These are phyloP conservation scores for Drosophila lini DNA, from an alignment of 1,140 invertebrate genomes.

Conservation along the genomic window DNA sequence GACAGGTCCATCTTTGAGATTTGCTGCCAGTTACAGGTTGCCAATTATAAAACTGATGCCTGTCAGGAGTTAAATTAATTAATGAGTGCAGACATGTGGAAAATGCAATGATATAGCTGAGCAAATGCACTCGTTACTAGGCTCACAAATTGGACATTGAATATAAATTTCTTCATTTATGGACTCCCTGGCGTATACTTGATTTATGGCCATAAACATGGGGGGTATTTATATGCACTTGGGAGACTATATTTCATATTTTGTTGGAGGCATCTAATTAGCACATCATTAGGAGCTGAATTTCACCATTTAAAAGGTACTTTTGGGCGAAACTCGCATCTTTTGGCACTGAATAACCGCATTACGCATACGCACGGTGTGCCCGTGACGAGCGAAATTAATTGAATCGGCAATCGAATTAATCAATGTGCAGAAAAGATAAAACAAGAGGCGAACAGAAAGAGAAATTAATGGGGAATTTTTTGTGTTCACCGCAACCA, in stretches of 20 bases:
- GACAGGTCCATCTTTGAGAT: neutral
- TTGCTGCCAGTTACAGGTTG: neutral
- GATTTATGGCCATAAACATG: slow-evolving; percentile 14
- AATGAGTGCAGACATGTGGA: slow-evolving; percentile 21
- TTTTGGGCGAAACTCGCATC: neutral
- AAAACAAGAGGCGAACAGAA: slow-evolving; percentile 23
- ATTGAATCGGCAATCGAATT: slow-evolving; percentile 59
- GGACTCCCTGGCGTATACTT: slow-evolving; percentile 8
- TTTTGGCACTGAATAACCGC: neutral
- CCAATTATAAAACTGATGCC: neutral
- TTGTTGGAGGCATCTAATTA: slow-evolving; percentile 52
- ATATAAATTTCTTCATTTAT: neutral
- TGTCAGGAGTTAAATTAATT: slow-evolving; percentile 12
- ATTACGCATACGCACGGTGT: slow-evolving; percentile 35
- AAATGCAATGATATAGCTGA: neutral
- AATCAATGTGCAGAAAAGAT: slow-evolving; percentile 54
- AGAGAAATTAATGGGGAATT: slow-evolving; percentile 37
- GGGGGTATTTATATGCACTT: slow-evolving; percentile 9
- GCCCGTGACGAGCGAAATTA: slow-evolving; percentile 27
- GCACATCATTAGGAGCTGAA: slow-evolving; percentile 57
- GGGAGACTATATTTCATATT: slow-evolving; percentile 52
- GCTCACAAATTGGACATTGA: neutral
- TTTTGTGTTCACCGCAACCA: slow-evolving; percentile 1
- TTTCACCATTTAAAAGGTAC: slow-evolving; percentile 3
- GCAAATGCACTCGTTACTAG: neutral